Evolutionary conservation across 1,140 invertebrate species (phyloP).

Genomic region (Drosophila varians): DNA sequence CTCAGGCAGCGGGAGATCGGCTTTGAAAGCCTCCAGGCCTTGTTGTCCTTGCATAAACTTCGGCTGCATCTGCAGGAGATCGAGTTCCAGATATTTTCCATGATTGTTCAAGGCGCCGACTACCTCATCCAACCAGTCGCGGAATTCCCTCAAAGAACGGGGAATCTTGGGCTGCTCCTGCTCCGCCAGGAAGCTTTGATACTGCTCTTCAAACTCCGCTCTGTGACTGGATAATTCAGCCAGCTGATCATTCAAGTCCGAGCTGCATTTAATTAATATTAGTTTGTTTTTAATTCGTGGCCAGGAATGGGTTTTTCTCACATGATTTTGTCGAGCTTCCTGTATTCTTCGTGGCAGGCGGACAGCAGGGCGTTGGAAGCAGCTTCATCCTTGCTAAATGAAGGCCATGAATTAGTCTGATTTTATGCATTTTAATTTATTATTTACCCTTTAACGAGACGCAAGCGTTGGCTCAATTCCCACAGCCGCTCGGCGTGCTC

Average conservation of each 20-base stretch:
- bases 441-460: constrained; percentile 38
- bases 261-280: constrained; percentile 1
- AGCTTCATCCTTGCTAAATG: constrained; percentile 14
- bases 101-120: neutral
- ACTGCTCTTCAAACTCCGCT: neutral
- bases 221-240: neutral
- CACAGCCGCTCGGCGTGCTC: constrained; percentile 32
- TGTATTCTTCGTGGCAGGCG: constrained; percentile 15
- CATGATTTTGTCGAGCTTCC: neutral
- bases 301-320: neutral
- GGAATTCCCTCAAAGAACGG: neutral
- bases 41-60: neutral
- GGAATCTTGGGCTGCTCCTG: neutral
- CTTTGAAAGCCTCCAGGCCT: constrained; percentile 1
- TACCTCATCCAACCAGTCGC: neutral
- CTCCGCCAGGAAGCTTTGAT: neutral
- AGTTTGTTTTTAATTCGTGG: neutral
- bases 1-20: constrained; percentile 2
- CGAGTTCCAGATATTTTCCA: constrained; percentile 8
- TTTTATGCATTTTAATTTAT: neutral
- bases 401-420: neutral
- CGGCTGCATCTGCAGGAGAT: constrained; percentile 5
- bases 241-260: neutral
- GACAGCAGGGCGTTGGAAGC: constrained; percentile 26
- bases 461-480: constrained; percentile 48